Conservation (phyloP, 92 coral and sea anemone genomes). For the Heteractis magnifica region DNA sequence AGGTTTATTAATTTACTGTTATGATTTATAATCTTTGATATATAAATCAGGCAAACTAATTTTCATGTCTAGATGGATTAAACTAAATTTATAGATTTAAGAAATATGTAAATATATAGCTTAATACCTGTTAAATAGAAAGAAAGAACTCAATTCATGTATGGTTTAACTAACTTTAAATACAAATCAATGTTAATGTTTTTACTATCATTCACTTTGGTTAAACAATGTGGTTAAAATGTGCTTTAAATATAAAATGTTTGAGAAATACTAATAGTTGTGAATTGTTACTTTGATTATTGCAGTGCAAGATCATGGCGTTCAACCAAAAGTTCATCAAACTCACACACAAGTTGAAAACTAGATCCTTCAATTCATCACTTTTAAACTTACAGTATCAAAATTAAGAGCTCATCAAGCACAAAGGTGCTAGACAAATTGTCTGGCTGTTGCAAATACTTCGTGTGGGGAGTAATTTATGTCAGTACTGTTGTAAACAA, state of each 20-base stretch:
- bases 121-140: background rate
- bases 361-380: conserved; percentile 9
- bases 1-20: background rate
- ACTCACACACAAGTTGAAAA: conserved; percentile 39
- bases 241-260: background rate
- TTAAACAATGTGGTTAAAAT: background rate
- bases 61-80: background rate
- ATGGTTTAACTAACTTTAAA: no score
- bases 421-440: background rate
- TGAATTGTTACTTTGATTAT: conserved; percentile 25
- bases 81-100: background rate
- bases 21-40: no score
- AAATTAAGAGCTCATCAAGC: background rate
- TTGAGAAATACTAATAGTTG: conserved; percentile 6
- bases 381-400: background rate
- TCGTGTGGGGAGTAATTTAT: background rate
- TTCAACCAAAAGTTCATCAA: conserved; percentile 23
- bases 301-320: conserved; percentile 34
- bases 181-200: background rate
- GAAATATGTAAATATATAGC: background rate
- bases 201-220: background rate
- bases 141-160: background rate
- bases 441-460: background rate
- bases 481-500: background rate
- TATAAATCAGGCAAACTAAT: no score